Evolutionary conservation across 1,140 invertebrate species (phyloP), one percentile per base, ranked within the genome.

Genomic region (Elymnias hypermnestra): DNA sequence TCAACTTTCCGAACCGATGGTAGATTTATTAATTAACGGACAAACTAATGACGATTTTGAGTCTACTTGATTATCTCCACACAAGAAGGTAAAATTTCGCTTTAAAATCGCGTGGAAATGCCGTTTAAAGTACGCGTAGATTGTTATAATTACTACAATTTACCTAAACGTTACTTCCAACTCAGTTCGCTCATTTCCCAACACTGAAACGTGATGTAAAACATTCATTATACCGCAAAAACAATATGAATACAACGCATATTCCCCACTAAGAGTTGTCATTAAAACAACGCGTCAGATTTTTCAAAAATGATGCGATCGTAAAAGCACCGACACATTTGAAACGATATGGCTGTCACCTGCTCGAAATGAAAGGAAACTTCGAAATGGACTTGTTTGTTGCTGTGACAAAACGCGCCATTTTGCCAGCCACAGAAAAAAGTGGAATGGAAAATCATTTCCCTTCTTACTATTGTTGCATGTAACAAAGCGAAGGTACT

Each of bases 371-470:
- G 61, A 57, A 52, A 47, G 41, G 39, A 43, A 55, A 48, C 46
- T 50, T 57, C 49, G 53, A 48, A 60, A 55, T 60, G 57, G 48
- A 56, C 54, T 54, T 58, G 55, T 64, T 64, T 50, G 52, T 57
- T 53, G 42, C 53, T 45, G 41, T 55, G 45, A 63, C 51, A 63
- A 60, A 62, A 57, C 52, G 53, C 44, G 45, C 49, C 52, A 54
- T 59, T 62, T 53, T 55, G 50, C 56, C 40, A 48, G 58, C 45
- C 40, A 47, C 54, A 56, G 56, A n/a, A 58, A 56, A 57, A 63
- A 70, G 59, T 59, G 63, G 67, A 75, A 68, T 63, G 62, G 59
- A 65, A 59, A 66, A 66, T 66, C 59, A 67, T 70, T 72, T 70
- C 61, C 69, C 55, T 63, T 62, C 67, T 57, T 62, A 65, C 54